Percentiles rank a stretch among this genome's conserved stretches.
Conservation (phyloP, 2,113 vertebrate genomes). For the Bucco capensis region DNA sequence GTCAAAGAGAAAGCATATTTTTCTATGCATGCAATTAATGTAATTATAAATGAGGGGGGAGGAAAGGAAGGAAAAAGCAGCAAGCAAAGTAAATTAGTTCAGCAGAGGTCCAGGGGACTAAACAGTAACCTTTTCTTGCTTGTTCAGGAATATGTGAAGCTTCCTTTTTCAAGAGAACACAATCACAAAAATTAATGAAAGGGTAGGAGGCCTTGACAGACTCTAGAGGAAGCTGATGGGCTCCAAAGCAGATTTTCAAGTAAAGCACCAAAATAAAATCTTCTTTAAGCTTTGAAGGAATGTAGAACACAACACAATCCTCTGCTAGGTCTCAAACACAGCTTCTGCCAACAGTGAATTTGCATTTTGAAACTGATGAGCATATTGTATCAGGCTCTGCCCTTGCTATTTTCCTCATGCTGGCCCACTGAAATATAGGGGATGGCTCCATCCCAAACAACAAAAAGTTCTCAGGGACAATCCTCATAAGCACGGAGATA, state of each 20-base stretch:
- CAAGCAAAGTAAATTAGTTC: conserved; percentile 40
- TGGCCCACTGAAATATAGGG: neutral
- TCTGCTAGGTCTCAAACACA: neutral
- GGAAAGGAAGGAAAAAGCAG: neutral
- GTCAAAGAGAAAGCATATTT: conserved; percentile 19
- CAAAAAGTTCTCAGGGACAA: neutral
- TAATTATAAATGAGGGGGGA: conserved; percentile 18
- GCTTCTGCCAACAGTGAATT: neutral
- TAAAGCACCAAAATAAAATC: neutral
- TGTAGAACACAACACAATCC: neutral
- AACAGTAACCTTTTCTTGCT: neutral
- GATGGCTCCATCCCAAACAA: neutral
- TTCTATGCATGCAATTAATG: conserved; percentile 11
- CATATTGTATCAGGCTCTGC: neutral
- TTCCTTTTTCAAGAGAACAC: neutral
- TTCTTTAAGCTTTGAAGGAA: neutral
- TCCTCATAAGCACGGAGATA: neutral
- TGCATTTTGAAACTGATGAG: neutral
- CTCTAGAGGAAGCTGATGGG: neutral
- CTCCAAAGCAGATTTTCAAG: neutral
- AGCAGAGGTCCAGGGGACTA: neutral
- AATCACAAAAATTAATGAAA: neutral
- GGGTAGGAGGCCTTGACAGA: neutral
- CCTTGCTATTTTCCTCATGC: neutral
- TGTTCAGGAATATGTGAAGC: neutral